Percentiles rank a stretch among this genome's conserved stretches.
These are phyloP conservation scores for Tridacna crocea DNA, from an alignment of 2,888 invertebrate genomes.

Conservation along the genomic window DNA sequence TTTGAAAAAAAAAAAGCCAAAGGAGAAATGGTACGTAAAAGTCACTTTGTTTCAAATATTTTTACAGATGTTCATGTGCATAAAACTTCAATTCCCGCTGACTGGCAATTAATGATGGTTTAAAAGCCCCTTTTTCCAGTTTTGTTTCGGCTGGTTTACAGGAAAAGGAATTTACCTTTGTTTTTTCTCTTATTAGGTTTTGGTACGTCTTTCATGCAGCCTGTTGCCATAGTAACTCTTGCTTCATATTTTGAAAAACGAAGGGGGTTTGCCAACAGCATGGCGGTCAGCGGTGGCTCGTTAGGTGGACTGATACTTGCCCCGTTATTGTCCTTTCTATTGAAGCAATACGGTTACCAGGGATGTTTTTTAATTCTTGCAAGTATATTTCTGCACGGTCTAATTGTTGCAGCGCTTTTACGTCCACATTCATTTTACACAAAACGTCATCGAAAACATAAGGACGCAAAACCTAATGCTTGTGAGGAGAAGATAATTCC, in stretches of 20 bases:
- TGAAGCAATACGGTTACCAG: constrained; percentile 37
- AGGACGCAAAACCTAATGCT: neutral
- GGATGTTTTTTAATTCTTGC: constrained; percentile 35
- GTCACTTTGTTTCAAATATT: no score
- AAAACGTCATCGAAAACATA: neutral
- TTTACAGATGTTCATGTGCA: no score
- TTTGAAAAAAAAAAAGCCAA: no score
- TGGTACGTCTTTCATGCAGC: constrained; percentile 37
- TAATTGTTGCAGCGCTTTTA: constrained; percentile 27
- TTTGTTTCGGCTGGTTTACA: no score
- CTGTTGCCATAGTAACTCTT: constrained; percentile 25
- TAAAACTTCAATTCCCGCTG: no score
- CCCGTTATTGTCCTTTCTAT: constrained; percentile 28
- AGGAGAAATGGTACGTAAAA: no score
- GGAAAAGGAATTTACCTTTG: no score
- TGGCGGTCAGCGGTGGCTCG: constrained; percentile 42
- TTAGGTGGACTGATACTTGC: constrained; percentile 40
- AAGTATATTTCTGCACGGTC: constrained; percentile 26
- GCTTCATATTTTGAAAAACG: constrained; percentile 39
- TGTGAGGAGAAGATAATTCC: neutral
- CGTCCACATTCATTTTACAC: constrained; percentile 35
- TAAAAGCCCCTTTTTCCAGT: no score
- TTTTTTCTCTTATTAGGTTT: constrained; percentile 22
- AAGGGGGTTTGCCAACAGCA: constrained; percentile 46
- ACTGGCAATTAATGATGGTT: no score